Conservation (phyloP, 1,140 invertebrate species). For the Drosophila erecta region DNA sequence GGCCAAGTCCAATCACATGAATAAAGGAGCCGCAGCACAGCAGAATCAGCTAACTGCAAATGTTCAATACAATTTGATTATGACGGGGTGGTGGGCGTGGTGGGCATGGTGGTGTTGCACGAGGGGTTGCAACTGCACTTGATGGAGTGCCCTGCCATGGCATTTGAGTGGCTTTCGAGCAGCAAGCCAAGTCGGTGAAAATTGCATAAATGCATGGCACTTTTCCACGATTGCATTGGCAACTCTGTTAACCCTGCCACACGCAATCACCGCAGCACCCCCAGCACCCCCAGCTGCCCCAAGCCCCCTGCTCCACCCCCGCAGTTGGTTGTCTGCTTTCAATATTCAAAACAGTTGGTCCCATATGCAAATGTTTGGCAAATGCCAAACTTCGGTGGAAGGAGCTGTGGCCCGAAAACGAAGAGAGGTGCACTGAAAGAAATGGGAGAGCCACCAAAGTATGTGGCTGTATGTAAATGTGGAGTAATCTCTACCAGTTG, state of each 20-base stretch:
- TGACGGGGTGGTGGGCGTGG: constrained; percentile 22
- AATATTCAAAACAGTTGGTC: constrained; percentile 79
- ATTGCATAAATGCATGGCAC: constrained; percentile 82
- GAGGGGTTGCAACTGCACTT: constrained; percentile 52
- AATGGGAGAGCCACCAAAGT: background rate
- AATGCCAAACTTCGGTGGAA: constrained; percentile 42
- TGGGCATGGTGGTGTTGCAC: background rate
- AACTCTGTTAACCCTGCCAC: constrained; percentile 45
- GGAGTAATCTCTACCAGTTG: too few relatives aligned
- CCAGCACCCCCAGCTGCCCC: too few relatives aligned
- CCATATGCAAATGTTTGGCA: constrained; percentile 75
- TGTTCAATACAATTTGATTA: constrained; percentile 82
- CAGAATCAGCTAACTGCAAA: constrained; percentile 76
- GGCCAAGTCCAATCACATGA: constrained; percentile 73
- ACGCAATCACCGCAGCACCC: constrained; percentile 13
- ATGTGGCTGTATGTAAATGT: too few relatives aligned
- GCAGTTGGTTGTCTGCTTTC: constrained; percentile 57
- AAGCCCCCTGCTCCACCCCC: too few relatives aligned
- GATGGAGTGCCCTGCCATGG: constrained; percentile 77
- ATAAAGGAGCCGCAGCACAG: constrained; percentile 49
- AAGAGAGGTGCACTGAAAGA: constrained; percentile 8
- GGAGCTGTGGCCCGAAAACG: constrained; percentile 22
- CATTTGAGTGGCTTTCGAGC: constrained; percentile 81
- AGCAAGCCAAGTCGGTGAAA: constrained; percentile 67
- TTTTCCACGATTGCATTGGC: constrained; percentile 73